Evolutionary conservation across 2,113 vertebrate species (phyloP).

Genomic region (Rhabdornis inornatus): DNA sequence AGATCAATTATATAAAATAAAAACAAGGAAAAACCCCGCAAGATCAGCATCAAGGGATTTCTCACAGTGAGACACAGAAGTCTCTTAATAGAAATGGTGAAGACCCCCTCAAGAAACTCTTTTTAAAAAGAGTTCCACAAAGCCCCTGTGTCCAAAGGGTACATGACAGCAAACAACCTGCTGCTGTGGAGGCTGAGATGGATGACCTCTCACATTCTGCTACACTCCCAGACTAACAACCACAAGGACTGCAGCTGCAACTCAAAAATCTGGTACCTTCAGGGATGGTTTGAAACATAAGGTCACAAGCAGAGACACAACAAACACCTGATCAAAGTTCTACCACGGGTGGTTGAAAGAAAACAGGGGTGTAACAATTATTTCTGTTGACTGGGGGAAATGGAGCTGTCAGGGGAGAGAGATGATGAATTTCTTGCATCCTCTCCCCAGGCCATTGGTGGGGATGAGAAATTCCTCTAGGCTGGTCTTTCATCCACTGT

Average conservation of each 20-base stretch:
- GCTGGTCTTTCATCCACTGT: accelerated
- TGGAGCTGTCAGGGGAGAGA: background rate
- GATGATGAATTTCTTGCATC: background rate
- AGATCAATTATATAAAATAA: background rate
- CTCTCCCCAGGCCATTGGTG: background rate
- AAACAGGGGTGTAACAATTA: background rate
- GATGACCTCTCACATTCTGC: background rate
- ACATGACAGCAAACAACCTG: background rate
- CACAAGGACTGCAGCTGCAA: background rate
- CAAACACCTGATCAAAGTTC: background rate
- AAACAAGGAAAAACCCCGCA: background rate
- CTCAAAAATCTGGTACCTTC: background rate
- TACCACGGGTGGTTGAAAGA: accelerated
- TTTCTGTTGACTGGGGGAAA: background rate
- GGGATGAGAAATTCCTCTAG: background rate
- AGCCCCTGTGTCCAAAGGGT: background rate
- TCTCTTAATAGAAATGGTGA: background rate
- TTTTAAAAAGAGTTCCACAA: background rate
- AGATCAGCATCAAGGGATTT: background rate
- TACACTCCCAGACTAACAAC: background rate
- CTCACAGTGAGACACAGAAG: background rate
- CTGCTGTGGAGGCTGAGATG: background rate
- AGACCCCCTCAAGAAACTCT: background rate
- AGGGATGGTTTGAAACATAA: background rate
- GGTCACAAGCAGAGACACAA: background rate